Conservation (phyloP, 2,888 invertebrate genomes). For the Noctua fimbriata region DNA sequence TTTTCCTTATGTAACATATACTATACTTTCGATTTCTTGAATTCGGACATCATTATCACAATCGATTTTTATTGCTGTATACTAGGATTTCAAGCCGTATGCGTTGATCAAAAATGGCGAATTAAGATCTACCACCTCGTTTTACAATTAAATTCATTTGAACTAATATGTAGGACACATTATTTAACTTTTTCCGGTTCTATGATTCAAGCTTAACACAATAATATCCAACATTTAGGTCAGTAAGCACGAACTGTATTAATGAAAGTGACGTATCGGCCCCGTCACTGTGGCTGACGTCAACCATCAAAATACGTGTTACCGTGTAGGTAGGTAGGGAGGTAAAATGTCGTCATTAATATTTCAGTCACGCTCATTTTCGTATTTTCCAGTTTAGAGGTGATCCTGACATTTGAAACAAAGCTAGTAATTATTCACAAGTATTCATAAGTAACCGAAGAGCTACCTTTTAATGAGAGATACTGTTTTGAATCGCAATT, state of each 20-base stretch:
- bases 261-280: slow-evolving; percentile 46
- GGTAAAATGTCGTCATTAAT: slow-evolving; percentile 35
- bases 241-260: slow-evolving; percentile 27
- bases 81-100: not conserved
- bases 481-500: slow-evolving; percentile 12
- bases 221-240: slow-evolving; percentile 30
- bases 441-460: slow-evolving; percentile 3
- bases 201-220: slow-evolving; percentile 28
- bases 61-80: not conserved
- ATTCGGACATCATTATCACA: not conserved
- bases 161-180: not conserved
- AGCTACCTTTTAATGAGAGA: slow-evolving; percentile 1
- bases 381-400: slow-evolving; percentile 37
- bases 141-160: not conserved
- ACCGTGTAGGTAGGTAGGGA: slow-evolving; percentile 9
- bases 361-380: slow-evolving; percentile 33
- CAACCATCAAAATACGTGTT: slow-evolving; percentile 20
- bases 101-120: not conserved
- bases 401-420: slow-evolving; percentile 42
- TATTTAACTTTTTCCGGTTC: not conserved
- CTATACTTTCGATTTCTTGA: not conserved
- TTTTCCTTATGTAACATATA: not conserved
- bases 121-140: not conserved
- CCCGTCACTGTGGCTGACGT: slow-evolving; percentile 44
- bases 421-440: slow-evolving; percentile 27